Evolutionary conservation across 2,113 vertebrate species (phyloP), one percentile per base, ranked within the genome.

Genomic region (Ibidorhyncha struthersii): DNA sequence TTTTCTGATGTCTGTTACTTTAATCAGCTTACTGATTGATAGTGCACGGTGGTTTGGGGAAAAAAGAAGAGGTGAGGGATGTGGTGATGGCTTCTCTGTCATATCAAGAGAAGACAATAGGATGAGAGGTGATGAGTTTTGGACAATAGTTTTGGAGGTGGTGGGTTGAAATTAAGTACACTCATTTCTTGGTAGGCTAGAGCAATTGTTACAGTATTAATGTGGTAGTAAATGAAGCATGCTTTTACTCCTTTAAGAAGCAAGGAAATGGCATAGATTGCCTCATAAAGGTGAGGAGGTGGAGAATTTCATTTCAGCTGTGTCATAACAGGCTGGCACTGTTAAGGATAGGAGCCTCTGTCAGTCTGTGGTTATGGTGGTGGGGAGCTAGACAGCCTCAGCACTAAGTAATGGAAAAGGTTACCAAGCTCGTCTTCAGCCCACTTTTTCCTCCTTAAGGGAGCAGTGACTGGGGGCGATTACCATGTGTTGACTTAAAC

Each of bases 321-420:
- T 83, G 73, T 77, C 34, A 0, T 76, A 76, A 79, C 41, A 83
- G 53, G 14, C 70, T 85, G 78, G 27, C 86, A 62, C 26, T 43
- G 26, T 79, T 67, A 38, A 58, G 70, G 38, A 12, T 15, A 76
- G 84, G 30, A 94, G 59, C 22, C 58, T 84, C 59, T 72, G 47
- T 82, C 61, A 58, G 41, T 36, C 40, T 58, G 36, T 56, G 74
- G 58, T 93, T 90, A 16, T 61, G 79, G 32, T 62, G 56, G 53
- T 85, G 67, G 53, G 25, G 49, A 80, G 5, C 15, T 55, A 71
- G 59, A 47, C 0, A 0, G n/a, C 52, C 59, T 93, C 26, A 63
- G 41, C 55, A 74, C 79, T 81, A 73, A 77, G 92, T 90, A 73
- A 94, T 92, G 86, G 88, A 94, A 97, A 83, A 27, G n/a, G 78